These are phyloP conservation scores for Laticauda laticaudata DNA, from an alignment of 2,113 vertebrate genomes.

Conservation along the genomic window DNA sequence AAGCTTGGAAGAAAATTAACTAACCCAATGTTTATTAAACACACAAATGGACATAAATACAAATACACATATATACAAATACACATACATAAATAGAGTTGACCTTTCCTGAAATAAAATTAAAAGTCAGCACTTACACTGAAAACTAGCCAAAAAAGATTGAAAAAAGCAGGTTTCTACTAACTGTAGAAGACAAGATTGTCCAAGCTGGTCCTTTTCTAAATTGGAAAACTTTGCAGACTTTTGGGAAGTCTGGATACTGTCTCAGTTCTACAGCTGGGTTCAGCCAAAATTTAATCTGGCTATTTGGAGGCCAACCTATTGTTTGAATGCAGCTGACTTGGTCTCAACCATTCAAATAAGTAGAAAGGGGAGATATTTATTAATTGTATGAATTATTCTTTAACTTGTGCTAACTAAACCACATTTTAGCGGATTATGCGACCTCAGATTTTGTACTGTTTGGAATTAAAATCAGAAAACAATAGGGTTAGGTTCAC, in stretches of 20 bases:
- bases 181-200: not conserved
- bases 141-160: not conserved
- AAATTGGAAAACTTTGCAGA: not conserved
- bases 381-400: not conserved
- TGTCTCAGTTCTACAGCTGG: not conserved
- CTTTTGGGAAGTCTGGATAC: not conserved
- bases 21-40: not conserved
- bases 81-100: not conserved
- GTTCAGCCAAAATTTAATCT: not conserved
- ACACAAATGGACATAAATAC: not conserved
- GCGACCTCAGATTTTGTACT: not conserved
- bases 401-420: not conserved
- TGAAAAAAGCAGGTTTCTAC: not conserved
- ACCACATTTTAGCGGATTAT: not conserved
- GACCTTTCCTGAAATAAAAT: not conserved
- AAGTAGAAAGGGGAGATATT: not conserved
- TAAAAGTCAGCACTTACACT: not conserved
- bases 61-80: not conserved
- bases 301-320: not conserved
- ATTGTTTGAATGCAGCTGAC: not conserved
- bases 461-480: not conserved
- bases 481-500: not conserved
- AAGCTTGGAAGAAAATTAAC: not conserved
- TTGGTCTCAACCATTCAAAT: not conserved
- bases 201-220: not conserved